Evolutionary conservation across 2,797 vertebrate genomes (phyloP), one percentile per base, ranked within the genome.

Genomic region (Graptemys geographica): DNA sequence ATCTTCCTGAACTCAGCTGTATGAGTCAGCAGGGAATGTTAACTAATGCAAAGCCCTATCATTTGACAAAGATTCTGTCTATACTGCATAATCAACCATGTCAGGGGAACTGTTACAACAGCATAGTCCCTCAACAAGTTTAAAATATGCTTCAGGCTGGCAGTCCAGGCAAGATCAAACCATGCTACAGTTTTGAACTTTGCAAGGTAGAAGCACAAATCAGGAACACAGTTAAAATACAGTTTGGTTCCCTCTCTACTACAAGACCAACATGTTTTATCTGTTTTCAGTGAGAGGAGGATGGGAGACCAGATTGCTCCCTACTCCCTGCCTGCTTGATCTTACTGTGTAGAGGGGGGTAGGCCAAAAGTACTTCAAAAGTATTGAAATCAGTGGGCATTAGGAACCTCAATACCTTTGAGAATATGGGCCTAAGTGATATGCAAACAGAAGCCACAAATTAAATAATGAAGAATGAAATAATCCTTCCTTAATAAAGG

Each of bases 1-100:
- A 88, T 88, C 84, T 94, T 95, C 49, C 84, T 87, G 51, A 93
- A 88, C 41, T 59, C 57, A 84, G 93, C 72, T 4, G 53, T n/a
- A 81, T 52, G 53, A 88, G 49, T 62, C 2, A 1, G 41, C 41
- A 59, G 56, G 52, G 44, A 93, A 25, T 89, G 21, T 8, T 82
- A 88, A 9, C 12, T 1, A 2, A 89, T 59, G 76, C 21, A 86
- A 82, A 94, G 44, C 37, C 5, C 33, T 87, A 69, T 83, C 84
- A 84, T 87, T 89, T 83, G 28, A 81, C 2, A 92, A 59, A 86
- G 47, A 33, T 90, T 49, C 62, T 47, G 44, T 49, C 25, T 47
- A 76, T 27, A 47, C 72, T 86, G 44, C 56, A 84, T 90, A 92
- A 88, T n/a, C 65, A 41, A 23, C n/a, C 19, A 62, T 33, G 82